These are phyloP conservation scores for Craterocephalus amniculus DNA, from an alignment of 2,797 vertebrate species.

Conservation along the genomic window DNA sequence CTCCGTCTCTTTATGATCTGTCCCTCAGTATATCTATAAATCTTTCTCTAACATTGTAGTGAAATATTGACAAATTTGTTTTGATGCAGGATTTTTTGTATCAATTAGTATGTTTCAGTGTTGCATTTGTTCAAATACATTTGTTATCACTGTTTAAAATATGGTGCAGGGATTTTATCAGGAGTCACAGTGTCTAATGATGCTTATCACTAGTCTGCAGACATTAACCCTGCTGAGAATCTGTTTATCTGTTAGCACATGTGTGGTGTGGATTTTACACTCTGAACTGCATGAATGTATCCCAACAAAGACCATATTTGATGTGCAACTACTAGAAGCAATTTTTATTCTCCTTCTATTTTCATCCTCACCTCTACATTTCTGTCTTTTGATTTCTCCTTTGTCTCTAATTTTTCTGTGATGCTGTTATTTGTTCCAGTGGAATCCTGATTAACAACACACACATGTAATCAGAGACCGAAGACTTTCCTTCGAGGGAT, in stretches of 20 bases:
- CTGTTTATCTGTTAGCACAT: conserved; percentile 12
- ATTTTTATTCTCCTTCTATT: background rate
- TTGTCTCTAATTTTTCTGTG: background rate
- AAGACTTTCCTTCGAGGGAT: conserved; percentile 38
- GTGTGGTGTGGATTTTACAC: conserved; percentile 18
- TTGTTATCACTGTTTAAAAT: conserved; percentile 7
- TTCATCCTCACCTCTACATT: conserved; percentile 6
- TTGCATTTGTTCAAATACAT: conserved; percentile 10
- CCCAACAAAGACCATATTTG: conserved; percentile 13
- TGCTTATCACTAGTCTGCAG: conserved; percentile 13
- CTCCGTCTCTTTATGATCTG: conserved; percentile 6
- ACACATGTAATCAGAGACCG: background rate
- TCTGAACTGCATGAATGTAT: conserved; percentile 12
- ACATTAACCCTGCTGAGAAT: conserved; percentile 13
- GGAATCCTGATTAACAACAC: conserved; percentile 28
- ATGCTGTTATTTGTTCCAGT: conserved; percentile 25
- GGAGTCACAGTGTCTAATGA: conserved; percentile 7
- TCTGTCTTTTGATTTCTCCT: background rate
- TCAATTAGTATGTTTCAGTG: background rate
- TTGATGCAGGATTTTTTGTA: background rate
- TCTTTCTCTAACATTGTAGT: background rate
- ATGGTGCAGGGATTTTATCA: conserved; percentile 7
- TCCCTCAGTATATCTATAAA: background rate
- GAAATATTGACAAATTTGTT: conserved; percentile 2
- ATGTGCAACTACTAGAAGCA: conserved; percentile 15